Evolutionary conservation across 2,888 invertebrate genomes (phyloP).

Genomic region (Halocaridina rubra): DNA sequence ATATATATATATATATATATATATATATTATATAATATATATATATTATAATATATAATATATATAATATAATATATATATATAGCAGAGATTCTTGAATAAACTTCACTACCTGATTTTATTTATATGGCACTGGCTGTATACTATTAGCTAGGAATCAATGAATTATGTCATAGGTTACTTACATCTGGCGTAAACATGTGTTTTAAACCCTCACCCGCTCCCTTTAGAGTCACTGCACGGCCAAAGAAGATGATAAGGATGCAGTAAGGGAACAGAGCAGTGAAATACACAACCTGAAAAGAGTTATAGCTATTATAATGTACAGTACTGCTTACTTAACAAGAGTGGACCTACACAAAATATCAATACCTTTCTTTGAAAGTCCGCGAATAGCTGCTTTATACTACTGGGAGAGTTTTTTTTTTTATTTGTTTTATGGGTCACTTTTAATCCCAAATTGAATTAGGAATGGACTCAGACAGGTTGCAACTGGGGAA

Average conservation of each 20-base stretch:
- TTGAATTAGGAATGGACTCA: no score
- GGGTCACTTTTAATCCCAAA: no score
- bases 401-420: no score
- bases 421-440: no score
- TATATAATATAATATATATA: not conserved
- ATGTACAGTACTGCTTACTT: no score
- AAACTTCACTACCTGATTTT: no score
- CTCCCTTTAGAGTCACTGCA: slow-evolving; percentile 85
- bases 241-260: slow-evolving; percentile 93
- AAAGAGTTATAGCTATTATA: not conserved
- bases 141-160: no score
- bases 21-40: slow-evolving; percentile 23
- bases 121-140: no score
- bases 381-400: no score
- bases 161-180: not conserved
- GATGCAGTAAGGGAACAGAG: slow-evolving; percentile 93
- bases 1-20: slow-evolving; percentile 20
- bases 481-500: no score
- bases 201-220: slow-evolving; percentile 85
- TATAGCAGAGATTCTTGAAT: not conserved
- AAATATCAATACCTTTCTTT: not conserved
- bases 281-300: slow-evolving; percentile 90
- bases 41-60: slow-evolving; percentile 16
- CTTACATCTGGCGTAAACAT: slow-evolving; percentile 75
- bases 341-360: not conserved